phyloP scores from a whole-genome alignment of 2,888 invertebrate genomes.

The Crossocerus cetratus region DNA sequence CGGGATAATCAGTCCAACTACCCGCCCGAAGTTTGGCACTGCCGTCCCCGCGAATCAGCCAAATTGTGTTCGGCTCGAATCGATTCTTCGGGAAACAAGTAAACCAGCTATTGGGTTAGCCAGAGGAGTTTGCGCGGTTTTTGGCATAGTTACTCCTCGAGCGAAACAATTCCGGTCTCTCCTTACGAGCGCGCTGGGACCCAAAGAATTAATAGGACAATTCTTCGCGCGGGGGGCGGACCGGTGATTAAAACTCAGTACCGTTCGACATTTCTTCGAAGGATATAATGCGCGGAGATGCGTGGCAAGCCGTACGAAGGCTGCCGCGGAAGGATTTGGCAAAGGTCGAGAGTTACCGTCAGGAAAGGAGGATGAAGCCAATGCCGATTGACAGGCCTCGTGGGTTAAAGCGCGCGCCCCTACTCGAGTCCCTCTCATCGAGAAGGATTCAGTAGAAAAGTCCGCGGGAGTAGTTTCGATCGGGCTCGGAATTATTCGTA shows the following conservation, averaged over 20 bases:
- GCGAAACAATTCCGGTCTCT: neutral
- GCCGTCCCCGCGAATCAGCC: slow-evolving; percentile 4
- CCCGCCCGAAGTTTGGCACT: neutral
- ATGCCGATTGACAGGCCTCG: slow-evolving; percentile 2
- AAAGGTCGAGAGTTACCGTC: neutral
- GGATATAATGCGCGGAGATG: neutral
- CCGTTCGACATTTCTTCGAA: neutral
- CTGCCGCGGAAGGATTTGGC: neutral
- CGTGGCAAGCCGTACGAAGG: neutral
- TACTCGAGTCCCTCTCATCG: neutral
- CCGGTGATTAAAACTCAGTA: neutral
- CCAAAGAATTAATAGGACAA: neutral
- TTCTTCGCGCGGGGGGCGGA: neutral
- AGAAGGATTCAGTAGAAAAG: slow-evolving; percentile 5
- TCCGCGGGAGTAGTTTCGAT: neutral
- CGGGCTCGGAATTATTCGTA: neutral
- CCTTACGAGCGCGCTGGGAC: neutral
- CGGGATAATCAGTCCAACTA: neutral
- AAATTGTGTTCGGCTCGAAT: slow-evolving; percentile 13
- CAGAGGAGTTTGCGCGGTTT: neutral
- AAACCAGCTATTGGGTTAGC: neutral
- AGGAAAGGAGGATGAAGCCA: neutral
- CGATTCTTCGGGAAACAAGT: slow-evolving; percentile 10
- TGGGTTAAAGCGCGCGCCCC: slow-evolving; percentile 1
- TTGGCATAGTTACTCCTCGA: neutral